These are phyloP conservation scores for Drosophila seclusa DNA, from an alignment of 2,888 invertebrate genomes.

Conservation along the genomic window DNA sequence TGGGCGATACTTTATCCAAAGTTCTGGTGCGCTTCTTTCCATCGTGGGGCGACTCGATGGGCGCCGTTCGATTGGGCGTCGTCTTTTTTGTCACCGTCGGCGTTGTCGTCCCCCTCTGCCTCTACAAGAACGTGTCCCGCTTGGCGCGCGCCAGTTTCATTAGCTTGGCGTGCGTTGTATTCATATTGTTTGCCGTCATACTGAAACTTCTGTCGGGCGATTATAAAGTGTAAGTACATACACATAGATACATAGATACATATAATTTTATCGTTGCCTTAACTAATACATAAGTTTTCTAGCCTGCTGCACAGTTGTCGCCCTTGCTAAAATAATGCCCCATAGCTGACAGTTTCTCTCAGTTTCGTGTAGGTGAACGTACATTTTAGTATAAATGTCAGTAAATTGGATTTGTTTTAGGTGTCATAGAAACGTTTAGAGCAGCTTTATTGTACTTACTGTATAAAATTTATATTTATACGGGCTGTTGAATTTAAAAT, in stretches of 20 bases:
- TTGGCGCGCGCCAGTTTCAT: constrained; percentile 85
- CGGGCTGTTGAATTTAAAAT: neutral
- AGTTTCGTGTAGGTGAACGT: neutral
- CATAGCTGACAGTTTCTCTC: constrained; percentile 2
- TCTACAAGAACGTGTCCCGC: constrained; percentile 90
- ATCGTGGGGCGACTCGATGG: constrained; percentile 85
- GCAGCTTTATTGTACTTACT: neutral
- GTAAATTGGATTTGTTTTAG: constrained; percentile 4
- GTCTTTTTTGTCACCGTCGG: constrained; percentile 90
- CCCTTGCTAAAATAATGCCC: neutral
- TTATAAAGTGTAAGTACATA: constrained; percentile 88
- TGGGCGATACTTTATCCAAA: constrained; percentile 94
- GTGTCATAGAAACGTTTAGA: neutral
- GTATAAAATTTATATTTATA: neutral
- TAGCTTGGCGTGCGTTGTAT: constrained; percentile 89
- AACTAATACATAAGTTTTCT: neutral
- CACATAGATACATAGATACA: constrained; percentile 1
- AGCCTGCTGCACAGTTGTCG: neutral
- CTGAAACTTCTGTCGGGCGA: constrained; percentile 85
- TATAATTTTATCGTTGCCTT: constrained; percentile 20
- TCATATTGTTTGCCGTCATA: constrained; percentile 89
- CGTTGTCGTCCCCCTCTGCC: constrained; percentile 91
- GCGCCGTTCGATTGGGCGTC: constrained; percentile 85
- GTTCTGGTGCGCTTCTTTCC: constrained; percentile 90
- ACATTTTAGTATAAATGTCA: constrained; percentile 6